Conservation (phyloP, 2,888 invertebrate genomes). For the Drosophila antonietae region DNA sequence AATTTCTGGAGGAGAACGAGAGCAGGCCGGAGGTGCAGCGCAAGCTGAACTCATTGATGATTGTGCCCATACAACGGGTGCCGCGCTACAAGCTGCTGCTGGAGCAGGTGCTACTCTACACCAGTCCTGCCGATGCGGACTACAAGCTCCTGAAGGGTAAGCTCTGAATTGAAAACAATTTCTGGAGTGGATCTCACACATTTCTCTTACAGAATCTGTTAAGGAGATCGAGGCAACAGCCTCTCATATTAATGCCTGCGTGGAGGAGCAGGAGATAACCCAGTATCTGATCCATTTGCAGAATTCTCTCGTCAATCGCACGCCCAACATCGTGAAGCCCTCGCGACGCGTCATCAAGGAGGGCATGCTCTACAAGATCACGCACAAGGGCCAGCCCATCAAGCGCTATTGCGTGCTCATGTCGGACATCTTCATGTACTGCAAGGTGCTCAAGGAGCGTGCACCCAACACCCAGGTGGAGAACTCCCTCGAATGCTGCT, state of each 20-base stretch:
- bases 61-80: slow-evolving; percentile 91
- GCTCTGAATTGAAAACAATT: background rate
- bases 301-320: slow-evolving; percentile 87
- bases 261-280: slow-evolving; percentile 90
- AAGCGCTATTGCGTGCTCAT: slow-evolving; percentile 89
- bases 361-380: slow-evolving; percentile 87
- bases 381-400: slow-evolving; percentile 85
- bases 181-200: background rate
- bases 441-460: slow-evolving; percentile 87
- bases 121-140: slow-evolving; percentile 86
- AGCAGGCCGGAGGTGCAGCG: slow-evolving; percentile 89
- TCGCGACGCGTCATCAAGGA: slow-evolving; percentile 89
- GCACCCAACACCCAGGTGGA: slow-evolving; percentile 85
- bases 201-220: slow-evolving; percentile 86
- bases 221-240: slow-evolving; percentile 89
- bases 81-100: slow-evolving; percentile 91
- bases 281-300: slow-evolving; percentile 89
- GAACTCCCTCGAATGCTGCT: slow-evolving; percentile 88
- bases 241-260: slow-evolving; percentile 89
- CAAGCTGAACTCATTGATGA: slow-evolving; percentile 90
- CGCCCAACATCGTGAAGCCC: slow-evolving; percentile 88
- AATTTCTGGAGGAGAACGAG: slow-evolving; percentile 88
- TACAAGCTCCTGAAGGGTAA: slow-evolving; percentile 86
- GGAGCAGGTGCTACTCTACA: slow-evolving; percentile 88
- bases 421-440: slow-evolving; percentile 90